phyloP scores from a whole-genome alignment of 1,140 invertebrate species.

The Alviniconcha marisindica region DNA sequence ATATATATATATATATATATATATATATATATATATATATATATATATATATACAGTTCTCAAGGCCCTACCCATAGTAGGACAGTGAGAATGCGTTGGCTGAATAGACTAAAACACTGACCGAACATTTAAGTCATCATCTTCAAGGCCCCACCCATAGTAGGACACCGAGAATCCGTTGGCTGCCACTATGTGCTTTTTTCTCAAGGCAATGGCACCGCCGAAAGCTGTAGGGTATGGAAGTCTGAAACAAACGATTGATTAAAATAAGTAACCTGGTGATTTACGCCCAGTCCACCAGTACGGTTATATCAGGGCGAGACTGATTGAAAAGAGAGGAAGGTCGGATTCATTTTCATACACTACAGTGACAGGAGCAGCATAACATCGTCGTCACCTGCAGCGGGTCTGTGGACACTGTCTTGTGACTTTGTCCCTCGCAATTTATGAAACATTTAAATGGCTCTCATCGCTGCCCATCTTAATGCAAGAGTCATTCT shows the following conservation, averaged over 20 bases:
- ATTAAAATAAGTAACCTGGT: too few species aligned
- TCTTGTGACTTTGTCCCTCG: too few species aligned
- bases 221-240: constrained; percentile 91
- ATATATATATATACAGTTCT: background rate
- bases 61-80: background rate
- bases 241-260: constrained; percentile 38
- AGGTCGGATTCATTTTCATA: too few species aligned
- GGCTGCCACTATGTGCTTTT: constrained; percentile 82
- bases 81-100: background rate
- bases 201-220: constrained; percentile 80
- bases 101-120: background rate
- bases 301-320: too few species aligned
- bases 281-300: too few species aligned
- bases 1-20: background rate
- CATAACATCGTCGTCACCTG: too few species aligned
- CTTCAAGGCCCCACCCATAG: constrained; percentile 84
- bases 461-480: too few species aligned
- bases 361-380: too few species aligned
- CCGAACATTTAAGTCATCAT: constrained; percentile 54
- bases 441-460: too few species aligned
- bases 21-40: background rate
- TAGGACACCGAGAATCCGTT: constrained; percentile 95
- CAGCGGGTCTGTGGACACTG: too few species aligned
- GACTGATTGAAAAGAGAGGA: too few species aligned
- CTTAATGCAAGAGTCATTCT: too few species aligned